Percentiles rank a stretch among this genome's conserved stretches.
Evolutionary conservation across 1,140 invertebrate genomes (phyloP).

Genomic region (Chelonus insularis): DNA sequence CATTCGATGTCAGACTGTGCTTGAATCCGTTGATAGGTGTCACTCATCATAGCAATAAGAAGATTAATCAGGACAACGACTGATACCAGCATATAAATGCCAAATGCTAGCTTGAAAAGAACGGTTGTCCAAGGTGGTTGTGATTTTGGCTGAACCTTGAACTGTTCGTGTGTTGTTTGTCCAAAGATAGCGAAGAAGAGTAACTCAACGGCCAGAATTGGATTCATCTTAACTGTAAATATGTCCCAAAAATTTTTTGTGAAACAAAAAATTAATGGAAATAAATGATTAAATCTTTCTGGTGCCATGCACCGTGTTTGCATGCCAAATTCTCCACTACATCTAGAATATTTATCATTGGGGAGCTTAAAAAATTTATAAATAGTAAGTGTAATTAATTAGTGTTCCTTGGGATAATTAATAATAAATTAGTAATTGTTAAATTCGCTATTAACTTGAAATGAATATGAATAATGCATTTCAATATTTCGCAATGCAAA

Average conservation of each 20-base stretch:
- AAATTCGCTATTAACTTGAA: too few relatives aligned
- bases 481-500: too few relatives aligned
- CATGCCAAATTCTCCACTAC: slow-evolving; percentile 6
- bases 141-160: slow-evolving; percentile 60
- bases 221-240: slow-evolving; percentile 85
- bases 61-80: slow-evolving; percentile 98
- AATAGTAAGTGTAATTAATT: too few relatives aligned
- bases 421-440: too few relatives aligned
- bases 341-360: not conserved
- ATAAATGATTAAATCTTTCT: not conserved
- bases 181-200: slow-evolving; percentile 99
- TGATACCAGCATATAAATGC: slow-evolving; percentile 97
- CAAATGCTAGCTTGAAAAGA: slow-evolving; percentile 81
- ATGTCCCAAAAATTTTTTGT: slow-evolving; percentile 57
- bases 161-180: slow-evolving; percentile 85
- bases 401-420: too few relatives aligned
- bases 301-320: not conserved
- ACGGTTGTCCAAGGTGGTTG: slow-evolving; percentile 77
- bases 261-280: not conserved
- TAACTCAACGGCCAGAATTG: slow-evolving; percentile 90
- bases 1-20: slow-evolving; percentile 99
- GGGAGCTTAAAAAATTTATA: too few relatives aligned
- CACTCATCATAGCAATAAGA: slow-evolving; percentile 99
- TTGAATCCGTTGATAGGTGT: slow-evolving; percentile 98
- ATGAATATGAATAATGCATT: too few relatives aligned